These are phyloP conservation scores for Agonopterix heracliana DNA, from an alignment of 2,888 invertebrate species.

Conservation along the genomic window DNA sequence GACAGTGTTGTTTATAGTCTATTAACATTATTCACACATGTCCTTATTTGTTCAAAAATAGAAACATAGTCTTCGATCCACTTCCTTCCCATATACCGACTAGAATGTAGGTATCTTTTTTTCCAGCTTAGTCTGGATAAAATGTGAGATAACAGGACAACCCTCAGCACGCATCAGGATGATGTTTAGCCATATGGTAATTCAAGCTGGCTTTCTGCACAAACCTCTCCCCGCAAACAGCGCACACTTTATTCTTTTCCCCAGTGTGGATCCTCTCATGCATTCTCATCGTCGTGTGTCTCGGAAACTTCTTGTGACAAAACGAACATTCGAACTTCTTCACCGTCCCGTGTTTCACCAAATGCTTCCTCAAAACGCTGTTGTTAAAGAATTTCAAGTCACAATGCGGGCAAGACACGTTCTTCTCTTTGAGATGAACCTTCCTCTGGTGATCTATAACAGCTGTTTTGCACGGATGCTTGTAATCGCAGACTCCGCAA, in stretches of 20 bases:
- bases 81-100: too few relatives aligned
- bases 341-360: slow-evolving; percentile 17
- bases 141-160: too few relatives aligned
- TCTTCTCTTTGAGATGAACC: slow-evolving; percentile 17
- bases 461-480: background rate
- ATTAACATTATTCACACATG: too few relatives aligned
- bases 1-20: too few relatives aligned
- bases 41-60: too few relatives aligned
- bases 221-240: slow-evolving; percentile 21
- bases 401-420: slow-evolving; percentile 32
- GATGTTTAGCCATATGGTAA: slow-evolving; percentile 18
- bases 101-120: too few relatives aligned
- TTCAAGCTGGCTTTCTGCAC: slow-evolving; percentile 23
- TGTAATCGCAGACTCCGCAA: slow-evolving; percentile 16
- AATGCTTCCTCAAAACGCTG: slow-evolving; percentile 2
- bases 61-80: too few relatives aligned
- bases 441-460: background rate
- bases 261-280: slow-evolving; percentile 16
- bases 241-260: slow-evolving; percentile 17
- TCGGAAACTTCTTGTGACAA: slow-evolving; percentile 27
- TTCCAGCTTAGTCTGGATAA: too few relatives aligned
- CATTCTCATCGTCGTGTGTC: slow-evolving; percentile 5
- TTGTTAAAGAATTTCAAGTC: background rate
- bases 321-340: slow-evolving; percentile 24
- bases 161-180: background rate